A percentile compares a stretch with the other conserved stretches of the same genome.
Evolutionary conservation across 2,113 vertebrate species (phyloP).

Genomic region (Mesocricetus auratus): DNA sequence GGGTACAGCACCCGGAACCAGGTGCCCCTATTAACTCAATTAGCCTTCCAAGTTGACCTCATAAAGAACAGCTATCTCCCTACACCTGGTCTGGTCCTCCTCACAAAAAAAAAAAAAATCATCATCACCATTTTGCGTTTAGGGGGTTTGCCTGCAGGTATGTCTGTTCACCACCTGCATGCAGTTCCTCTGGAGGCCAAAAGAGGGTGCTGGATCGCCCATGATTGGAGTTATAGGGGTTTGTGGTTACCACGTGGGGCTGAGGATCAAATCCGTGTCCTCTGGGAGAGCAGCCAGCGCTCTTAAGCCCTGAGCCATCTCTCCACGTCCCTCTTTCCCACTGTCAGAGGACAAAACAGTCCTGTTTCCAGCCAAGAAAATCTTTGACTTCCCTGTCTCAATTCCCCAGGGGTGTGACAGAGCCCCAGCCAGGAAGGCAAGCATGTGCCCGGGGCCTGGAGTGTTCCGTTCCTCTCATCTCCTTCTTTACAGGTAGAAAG

Average conservation of each 20-base stretch:
- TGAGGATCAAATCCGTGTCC: not conserved
- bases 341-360: not conserved
- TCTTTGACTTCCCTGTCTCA: not conserved
- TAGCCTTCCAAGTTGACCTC: not conserved
- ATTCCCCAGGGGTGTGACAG: not conserved
- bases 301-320: not conserved
- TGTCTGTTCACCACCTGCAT: not conserved
- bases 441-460: not conserved
- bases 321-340: not conserved
- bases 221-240: not conserved
- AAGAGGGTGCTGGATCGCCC: not conserved
- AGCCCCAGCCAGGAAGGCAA: not conserved
- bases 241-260: not conserved
- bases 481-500: not conserved
- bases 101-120: not conserved
- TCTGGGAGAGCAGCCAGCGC: not conserved
- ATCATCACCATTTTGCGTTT: not conserved
- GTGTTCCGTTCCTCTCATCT: slow-evolving; percentile 2
- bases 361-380: slow-evolving; percentile 48
- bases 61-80: not conserved
- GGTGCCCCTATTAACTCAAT: not conserved
- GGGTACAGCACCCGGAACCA: not conserved
- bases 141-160: not conserved
- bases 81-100: not conserved
- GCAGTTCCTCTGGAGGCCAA: not conserved